Conservation (phyloP, 2,113 vertebrate genomes). For the Fulmarus glacialis region DNA sequence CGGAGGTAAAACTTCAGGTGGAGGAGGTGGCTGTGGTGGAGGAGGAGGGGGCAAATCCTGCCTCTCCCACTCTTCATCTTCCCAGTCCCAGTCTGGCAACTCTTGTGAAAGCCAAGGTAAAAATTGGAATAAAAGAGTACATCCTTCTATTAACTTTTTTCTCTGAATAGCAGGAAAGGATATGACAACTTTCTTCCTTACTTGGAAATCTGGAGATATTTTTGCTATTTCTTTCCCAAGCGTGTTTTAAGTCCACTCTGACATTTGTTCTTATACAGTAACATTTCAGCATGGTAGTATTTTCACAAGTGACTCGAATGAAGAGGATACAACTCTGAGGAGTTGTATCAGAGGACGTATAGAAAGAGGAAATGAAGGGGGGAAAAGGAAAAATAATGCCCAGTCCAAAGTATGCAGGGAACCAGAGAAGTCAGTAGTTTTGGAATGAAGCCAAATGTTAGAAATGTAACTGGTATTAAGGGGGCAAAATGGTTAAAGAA, state of each 20-base stretch:
- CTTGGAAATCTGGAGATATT: neutral
- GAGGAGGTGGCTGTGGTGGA: constrained; percentile 14
- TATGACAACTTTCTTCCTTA: neutral
- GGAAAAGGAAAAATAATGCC: neutral
- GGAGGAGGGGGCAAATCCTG: constrained; percentile 27
- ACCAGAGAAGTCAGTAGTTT: neutral
- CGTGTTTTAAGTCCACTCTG: neutral
- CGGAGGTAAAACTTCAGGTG: constrained; percentile 9
- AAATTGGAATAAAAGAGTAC: neutral
- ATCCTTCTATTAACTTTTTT: neutral
- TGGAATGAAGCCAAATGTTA: neutral
- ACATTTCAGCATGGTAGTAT: neutral
- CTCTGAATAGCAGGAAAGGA: neutral
- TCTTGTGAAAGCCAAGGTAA: constrained; percentile 47
- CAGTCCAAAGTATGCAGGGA: neutral
- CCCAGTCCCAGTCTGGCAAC: neutral
- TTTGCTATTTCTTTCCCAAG: neutral
- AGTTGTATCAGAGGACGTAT: neutral
- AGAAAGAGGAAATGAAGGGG: neutral
- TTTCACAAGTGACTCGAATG: neutral
- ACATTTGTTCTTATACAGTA: neutral
- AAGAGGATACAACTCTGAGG: neutral
- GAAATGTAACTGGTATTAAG: neutral
- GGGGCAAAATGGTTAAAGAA: neutral
- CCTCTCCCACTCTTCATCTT: constrained; percentile 28